phyloP scores from a whole-genome alignment of 2,797 vertebrate species.

The Eospalax fontanierii region DNA sequence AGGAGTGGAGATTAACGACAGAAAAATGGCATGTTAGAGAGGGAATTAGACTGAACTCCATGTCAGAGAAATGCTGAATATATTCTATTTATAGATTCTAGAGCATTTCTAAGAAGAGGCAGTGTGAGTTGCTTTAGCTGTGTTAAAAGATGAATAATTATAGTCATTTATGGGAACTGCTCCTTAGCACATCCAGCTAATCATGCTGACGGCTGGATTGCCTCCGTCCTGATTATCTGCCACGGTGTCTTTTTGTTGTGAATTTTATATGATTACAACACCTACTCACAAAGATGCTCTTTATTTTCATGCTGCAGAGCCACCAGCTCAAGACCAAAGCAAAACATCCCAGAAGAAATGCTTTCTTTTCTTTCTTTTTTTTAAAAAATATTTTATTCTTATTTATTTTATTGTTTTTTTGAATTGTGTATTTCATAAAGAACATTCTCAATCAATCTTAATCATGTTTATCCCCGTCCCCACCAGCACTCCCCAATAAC shows the following conservation, averaged over 20 bases:
- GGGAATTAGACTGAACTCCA: slow-evolving; percentile 11
- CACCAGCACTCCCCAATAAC: too few species aligned
- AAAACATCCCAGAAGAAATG: background rate
- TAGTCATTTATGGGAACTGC: slow-evolving; percentile 61
- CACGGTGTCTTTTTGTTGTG: slow-evolving; percentile 32
- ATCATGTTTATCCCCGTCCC: too few species aligned
- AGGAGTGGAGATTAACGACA: background rate
- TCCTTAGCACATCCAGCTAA: slow-evolving; percentile 55
- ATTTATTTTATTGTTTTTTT: too few species aligned
- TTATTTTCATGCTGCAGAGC: background rate
- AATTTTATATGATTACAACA: slow-evolving; percentile 56
- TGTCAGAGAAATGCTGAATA: background rate
- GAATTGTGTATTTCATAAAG: too few species aligned
- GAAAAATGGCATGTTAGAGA: background rate
- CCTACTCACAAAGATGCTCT: slow-evolving; percentile 36
- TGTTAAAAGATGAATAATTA: slow-evolving; percentile 74
- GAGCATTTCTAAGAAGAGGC: slow-evolving; percentile 50
- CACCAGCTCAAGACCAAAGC: slow-evolving; percentile 1
- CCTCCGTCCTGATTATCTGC: background rate
- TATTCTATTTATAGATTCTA: slow-evolving; percentile 63
- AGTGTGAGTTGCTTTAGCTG: slow-evolving; percentile 23
- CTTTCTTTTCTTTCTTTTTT: too few species aligned
- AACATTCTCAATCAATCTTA: too few species aligned
- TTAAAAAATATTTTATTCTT: too few species aligned
- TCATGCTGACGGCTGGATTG: background rate